Evolutionary conservation across 1,140 invertebrate genomes (phyloP), one percentile per base, ranked within the genome.

Genomic region (Pseudobourletiella spinata): DNA sequence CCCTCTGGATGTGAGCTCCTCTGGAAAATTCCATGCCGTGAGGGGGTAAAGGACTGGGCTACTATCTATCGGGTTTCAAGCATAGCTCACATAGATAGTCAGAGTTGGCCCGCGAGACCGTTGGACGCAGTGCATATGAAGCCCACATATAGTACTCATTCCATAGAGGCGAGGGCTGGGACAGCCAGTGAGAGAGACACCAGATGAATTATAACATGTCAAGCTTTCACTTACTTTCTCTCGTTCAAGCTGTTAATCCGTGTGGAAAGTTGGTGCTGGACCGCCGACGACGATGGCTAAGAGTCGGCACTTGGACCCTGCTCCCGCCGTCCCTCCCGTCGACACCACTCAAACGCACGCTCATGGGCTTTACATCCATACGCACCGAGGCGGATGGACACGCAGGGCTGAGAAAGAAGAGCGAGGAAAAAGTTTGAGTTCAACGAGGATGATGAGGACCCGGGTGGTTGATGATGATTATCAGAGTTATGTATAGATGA

Each of bases 221-320:
- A 26, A 51, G 48, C 48, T 51, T 51, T 51, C 48, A 51, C 48
- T 51, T 51, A 51, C 48, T 24, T 51, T 25, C 24, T 25, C 48
- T 26, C 18, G 18, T 22, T 51, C 48, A 3, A 25, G 18, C 28
- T 26, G 18, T n/a, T 51, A 24, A 24, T 51, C 48, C 48, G 32
- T n/a, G n/a, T 46, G 3, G n/a, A 46, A 46, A 46, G 43, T 46
- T 46, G 43, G 35, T 11, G 35, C 35, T 11, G n/a, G n/a, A n/a
- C 35, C 8, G 35, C 8, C 8, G 35, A 39, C 8, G n/a, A n/a
- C n/a, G n/a, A n/a, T n/a, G n/a, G n/a, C n/a, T 39, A 11, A 39
- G 32, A 8, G 32, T 39, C 32, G n/a, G 32, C 32, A 39, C n/a
- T 39, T n/a, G 32, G 32, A 11, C n/a, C 32, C 32, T 8, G 8